Evolutionary conservation across 2,888 invertebrate species (phyloP), one percentile per base, ranked within the genome.

Genomic region (Patella ulyssiponensis): DNA sequence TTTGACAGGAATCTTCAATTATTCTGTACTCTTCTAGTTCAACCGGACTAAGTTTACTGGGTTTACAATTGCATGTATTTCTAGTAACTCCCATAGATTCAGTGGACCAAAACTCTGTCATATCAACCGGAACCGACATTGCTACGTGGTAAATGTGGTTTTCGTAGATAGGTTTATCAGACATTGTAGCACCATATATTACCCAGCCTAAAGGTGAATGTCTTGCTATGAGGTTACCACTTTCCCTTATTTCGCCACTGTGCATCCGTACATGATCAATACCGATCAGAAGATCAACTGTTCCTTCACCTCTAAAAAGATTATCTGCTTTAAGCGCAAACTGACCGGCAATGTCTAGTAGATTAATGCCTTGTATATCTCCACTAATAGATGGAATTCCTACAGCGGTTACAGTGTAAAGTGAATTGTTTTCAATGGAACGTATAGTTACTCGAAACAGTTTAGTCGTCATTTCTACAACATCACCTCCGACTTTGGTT

Each of bases 341-440:
- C 17, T 20, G n/a, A 20, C 20, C 11, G 15, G 58, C 15, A 20
- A 64, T 64, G 7, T 64, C 64, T 20, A 64, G 20, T 64, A 64
- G 20, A 20, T 20, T 15, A 20, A 64, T 64, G 1, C 12, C 20
- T 15, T 64, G n/a, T 20, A 64, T 64, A 64, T 64, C 64, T 20
- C 20, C 64, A 64, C n/a, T 20, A 20, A 64, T 64, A 64, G n/a
- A 64, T 64, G 64, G 64, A 64, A 64, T 64, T 64, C 64, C 64
- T 4, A 64, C 7, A 3, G 58, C 58, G 5, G 58, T 64, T 14
- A 64, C 20, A 20, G 17, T 12, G 20, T 14, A 58, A 15, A 12
- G n/a, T 58, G 17, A n/a, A 15, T 20, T 20, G 20, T 17, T 58
- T n/a, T 58, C 58, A 1, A 15, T 58, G 17, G 58, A 58, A 15